phyloP scores from a whole-genome alignment of 92 coral and sea anemone genomes.

The Phymanthus crucifer region DNA sequence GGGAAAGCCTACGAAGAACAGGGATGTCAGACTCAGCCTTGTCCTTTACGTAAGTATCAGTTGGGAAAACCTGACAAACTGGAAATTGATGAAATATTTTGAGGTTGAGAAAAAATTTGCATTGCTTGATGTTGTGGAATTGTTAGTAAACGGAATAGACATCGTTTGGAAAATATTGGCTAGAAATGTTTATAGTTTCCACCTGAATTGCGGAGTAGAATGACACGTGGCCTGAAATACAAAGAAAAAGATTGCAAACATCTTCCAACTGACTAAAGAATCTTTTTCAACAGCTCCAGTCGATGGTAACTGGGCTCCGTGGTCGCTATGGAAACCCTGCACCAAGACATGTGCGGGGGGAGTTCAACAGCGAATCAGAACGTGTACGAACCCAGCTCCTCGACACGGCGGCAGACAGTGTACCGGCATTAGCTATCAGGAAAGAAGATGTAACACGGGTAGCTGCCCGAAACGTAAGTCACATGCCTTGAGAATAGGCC shows the following conservation, averaged over 20 bases:
- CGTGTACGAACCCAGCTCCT: constrained; percentile 66
- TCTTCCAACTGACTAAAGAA: too few species aligned
- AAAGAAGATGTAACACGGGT: constrained; percentile 55
- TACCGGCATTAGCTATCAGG: constrained; percentile 41
- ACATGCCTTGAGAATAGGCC: neutral
- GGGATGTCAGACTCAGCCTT: constrained; percentile 36
- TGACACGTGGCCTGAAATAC: too few species aligned
- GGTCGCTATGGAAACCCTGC: constrained; percentile 77
- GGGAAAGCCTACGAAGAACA: constrained; percentile 25
- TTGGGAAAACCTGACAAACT: neutral
- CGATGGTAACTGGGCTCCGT: constrained; percentile 61
- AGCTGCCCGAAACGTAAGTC: constrained; percentile 30
- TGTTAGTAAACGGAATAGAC: too few species aligned
- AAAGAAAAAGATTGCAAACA: too few species aligned
- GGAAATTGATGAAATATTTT: too few species aligned
- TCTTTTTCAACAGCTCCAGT: constrained; percentile 24
- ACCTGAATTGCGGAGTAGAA: too few species aligned
- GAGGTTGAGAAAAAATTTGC: too few species aligned
- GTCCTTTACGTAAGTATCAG: constrained; percentile 38
- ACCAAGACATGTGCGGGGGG: constrained; percentile 69
- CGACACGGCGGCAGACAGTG: constrained; percentile 67
- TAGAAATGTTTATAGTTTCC: too few species aligned
- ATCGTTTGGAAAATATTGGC: too few species aligned
- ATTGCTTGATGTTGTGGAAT: too few species aligned
- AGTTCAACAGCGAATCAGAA: constrained; percentile 55